phyloP scores from a whole-genome alignment of 2,888 invertebrate species.

The Tinea trinotella region DNA sequence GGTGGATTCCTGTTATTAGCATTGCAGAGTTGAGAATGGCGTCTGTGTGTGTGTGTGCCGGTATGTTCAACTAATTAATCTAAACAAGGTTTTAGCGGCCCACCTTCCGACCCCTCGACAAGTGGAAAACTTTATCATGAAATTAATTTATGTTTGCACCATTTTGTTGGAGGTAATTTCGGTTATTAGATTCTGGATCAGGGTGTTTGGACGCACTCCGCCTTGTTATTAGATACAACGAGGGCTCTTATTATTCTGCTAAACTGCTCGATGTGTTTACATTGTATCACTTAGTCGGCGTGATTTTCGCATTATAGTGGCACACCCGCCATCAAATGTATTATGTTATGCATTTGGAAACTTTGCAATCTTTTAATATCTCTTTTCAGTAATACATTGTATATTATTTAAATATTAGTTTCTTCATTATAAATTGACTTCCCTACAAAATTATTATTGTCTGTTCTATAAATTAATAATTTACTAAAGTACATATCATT shows the following conservation, averaged over 20 bases:
- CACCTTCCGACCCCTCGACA: constrained; percentile 12
- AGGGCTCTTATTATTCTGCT: background rate
- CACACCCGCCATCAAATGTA: no score
- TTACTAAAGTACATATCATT: no score
- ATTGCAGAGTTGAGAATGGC: background rate
- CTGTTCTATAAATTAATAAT: no score
- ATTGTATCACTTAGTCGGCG: background rate
- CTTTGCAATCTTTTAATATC: no score
- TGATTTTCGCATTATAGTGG: background rate
- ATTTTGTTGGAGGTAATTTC: constrained; percentile 18
- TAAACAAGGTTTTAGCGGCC: constrained; percentile 4
- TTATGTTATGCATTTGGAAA: no score
- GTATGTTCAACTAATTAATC: constrained; percentile 8
- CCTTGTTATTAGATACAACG: background rate
- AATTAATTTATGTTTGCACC: constrained; percentile 19
- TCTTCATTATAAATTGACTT: no score
- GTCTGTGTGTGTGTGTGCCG: background rate
- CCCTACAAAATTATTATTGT: no score
- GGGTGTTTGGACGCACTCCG: background rate
- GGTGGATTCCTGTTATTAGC: background rate
- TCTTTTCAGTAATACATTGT: no score
- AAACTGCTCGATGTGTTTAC: constrained; percentile 1
- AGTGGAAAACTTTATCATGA: constrained; percentile 18
- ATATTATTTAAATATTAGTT: no score
- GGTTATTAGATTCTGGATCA: constrained; percentile 13